phyloP scores from a whole-genome alignment of 2,888 invertebrate species.

The Scaeva pyrastri region DNA sequence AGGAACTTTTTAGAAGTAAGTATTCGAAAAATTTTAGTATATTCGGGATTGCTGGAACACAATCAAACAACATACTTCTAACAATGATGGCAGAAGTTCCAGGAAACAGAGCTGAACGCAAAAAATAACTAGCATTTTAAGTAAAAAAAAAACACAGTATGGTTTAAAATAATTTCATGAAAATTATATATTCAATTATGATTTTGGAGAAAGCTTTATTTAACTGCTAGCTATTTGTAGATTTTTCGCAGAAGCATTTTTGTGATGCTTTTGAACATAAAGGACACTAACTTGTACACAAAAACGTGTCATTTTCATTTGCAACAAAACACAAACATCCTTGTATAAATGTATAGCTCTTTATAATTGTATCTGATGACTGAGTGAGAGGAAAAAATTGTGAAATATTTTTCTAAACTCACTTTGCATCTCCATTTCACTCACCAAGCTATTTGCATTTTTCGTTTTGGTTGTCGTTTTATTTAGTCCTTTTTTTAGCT shows the following conservation, averaged over 20 bases:
- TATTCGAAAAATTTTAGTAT: too few species aligned
- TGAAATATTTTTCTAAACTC: conserved; percentile 39
- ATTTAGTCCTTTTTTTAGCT: not conserved
- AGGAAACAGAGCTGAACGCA: too few species aligned
- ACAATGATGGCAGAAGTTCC: too few species aligned
- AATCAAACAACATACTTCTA: too few species aligned
- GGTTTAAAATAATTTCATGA: not conserved
- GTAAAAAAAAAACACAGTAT: not conserved
- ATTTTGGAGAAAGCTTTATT: not conserved
- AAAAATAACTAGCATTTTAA: too few species aligned
- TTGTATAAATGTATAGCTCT: too few species aligned
- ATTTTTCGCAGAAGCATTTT: conserved; percentile 12
- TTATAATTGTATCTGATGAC: conserved; percentile 15
- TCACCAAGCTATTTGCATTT: conserved; percentile 15
- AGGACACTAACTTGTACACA: not conserved
- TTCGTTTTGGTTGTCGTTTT: not conserved
- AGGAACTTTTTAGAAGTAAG: too few species aligned
- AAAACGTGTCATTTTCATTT: conserved; percentile 2
- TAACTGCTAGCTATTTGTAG: not conserved
- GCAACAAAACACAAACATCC: conserved; percentile 1
- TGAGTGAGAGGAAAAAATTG: conserved; percentile 24
- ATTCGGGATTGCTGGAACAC: too few species aligned
- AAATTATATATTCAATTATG: not conserved
- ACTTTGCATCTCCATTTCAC: conserved; percentile 27
- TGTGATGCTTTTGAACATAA: not conserved